Evolutionary conservation across 2,888 invertebrate genomes (phyloP).

Genomic region (Coenonympha glycerion): DNA sequence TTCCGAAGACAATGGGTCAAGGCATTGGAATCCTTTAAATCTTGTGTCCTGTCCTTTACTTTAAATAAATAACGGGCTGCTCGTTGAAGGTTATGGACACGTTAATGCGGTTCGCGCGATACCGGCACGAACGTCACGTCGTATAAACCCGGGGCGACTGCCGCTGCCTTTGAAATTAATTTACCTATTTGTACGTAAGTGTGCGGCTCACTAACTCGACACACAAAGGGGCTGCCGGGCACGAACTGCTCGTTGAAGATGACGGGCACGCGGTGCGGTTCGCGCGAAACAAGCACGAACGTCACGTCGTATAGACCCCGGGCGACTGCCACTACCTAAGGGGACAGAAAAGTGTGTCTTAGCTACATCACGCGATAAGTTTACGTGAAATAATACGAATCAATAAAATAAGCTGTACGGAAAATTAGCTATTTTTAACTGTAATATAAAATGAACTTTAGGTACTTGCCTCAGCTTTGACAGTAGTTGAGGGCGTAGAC

Average conservation of each 20-base stretch:
- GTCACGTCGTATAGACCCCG: conserved; percentile 94
- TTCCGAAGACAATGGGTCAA: no score
- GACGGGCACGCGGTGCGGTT: conserved; percentile 93
- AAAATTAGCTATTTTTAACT: neutral
- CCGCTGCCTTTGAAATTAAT: conserved; percentile 86
- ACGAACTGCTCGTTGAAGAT: conserved; percentile 95
- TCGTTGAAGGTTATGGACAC: conserved; percentile 97
- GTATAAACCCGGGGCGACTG: conserved; percentile 91
- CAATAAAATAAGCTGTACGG: no score
- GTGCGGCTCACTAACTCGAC: conserved; percentile 82
- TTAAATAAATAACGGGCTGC: no score
- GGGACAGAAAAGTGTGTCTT: no score
- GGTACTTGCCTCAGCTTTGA: conserved; percentile 85
- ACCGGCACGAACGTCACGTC: conserved; percentile 95
- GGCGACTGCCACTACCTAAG: conserved; percentile 91
- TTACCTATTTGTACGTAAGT: conserved; percentile 83
- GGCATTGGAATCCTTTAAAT: no score
- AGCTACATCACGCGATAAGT: no score
- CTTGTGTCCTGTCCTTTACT: no score
- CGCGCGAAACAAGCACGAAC: conserved; percentile 91
- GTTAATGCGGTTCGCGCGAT: conserved; percentile 90
- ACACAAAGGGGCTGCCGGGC: conserved; percentile 92
- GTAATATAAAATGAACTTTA: no score
- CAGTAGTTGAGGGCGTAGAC: conserved; percentile 89
- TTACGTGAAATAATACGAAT: no score